These are phyloP conservation scores for Dasyurus viverrinus DNA, from an alignment of 2,113 vertebrate species.

Conservation along the genomic window DNA sequence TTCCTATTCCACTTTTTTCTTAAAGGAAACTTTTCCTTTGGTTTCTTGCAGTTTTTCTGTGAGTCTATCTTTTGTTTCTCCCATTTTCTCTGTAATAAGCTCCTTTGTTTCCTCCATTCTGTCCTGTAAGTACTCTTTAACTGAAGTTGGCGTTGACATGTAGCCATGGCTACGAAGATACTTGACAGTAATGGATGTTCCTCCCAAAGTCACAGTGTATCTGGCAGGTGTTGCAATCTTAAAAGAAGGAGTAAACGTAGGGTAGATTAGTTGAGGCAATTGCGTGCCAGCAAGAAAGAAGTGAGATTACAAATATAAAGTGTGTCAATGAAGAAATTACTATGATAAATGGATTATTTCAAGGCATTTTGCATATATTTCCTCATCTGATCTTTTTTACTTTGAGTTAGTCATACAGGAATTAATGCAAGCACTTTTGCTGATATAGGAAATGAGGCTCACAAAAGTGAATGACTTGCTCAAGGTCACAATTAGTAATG, in stretches of 20 bases:
- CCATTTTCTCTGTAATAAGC: slow-evolving; percentile 92
- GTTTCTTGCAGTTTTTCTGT: slow-evolving; percentile 93
- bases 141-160: slow-evolving; percentile 94
- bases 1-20: slow-evolving; percentile 91
- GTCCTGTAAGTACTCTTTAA: slow-evolving; percentile 94
- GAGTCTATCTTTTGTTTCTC: slow-evolving; percentile 91
- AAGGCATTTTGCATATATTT: neutral
- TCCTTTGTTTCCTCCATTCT: slow-evolving; percentile 90
- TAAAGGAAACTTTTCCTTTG: slow-evolving; percentile 96
- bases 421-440: neutral
- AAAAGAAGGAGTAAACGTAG: slow-evolving; percentile 53
- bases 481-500: neutral
- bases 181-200: slow-evolving; percentile 94
- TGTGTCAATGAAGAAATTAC: neutral
- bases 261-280: neutral
- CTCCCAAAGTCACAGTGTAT: slow-evolving; percentile 94
- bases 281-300: slow-evolving; percentile 4
- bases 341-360: neutral
- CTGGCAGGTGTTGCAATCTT: slow-evolving; percentile 97
- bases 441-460: neutral
- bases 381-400: neutral
- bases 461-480: neutral
- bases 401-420: neutral
- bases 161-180: slow-evolving; percentile 93
- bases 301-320: neutral